These are phyloP conservation scores for Fratercula arctica DNA, from an alignment of 2,797 vertebrate species.

Conservation along the genomic window DNA sequence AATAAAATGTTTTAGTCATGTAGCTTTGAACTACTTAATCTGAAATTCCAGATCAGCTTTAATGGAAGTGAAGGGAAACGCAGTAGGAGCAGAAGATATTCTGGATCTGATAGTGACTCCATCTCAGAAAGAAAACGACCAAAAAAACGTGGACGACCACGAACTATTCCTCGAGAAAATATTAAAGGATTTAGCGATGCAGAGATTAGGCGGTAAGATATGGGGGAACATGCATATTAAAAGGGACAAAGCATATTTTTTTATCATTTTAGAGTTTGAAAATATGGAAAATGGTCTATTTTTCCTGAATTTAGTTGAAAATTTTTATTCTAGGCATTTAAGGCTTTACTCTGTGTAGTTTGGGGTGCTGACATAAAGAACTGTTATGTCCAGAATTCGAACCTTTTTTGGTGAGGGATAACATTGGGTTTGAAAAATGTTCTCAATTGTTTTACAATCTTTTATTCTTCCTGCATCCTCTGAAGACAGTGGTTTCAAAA, in stretches of 20 bases:
- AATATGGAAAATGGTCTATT: not conserved
- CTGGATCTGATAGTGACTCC: slow-evolving; percentile 95
- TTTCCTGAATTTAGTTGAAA: not conserved
- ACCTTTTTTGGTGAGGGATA: not conserved
- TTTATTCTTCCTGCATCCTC: not conserved
- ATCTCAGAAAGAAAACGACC: slow-evolving; percentile 91
- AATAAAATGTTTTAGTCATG: not conserved
- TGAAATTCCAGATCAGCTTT: slow-evolving; percentile 87
- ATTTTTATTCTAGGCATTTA: not conserved
- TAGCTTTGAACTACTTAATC: slow-evolving; percentile 2
- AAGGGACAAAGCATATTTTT: not conserved
- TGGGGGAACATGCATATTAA: not conserved
- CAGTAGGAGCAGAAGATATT: slow-evolving; percentile 92
- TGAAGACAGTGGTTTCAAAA: not conserved
- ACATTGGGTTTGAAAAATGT: not conserved
- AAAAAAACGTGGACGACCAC: slow-evolving; percentile 94
- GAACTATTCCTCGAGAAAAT: slow-evolving; percentile 96
- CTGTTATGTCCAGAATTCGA: not conserved
- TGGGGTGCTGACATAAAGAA: not conserved
- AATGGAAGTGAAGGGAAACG: slow-evolving; percentile 89
- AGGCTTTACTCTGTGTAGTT: not conserved
- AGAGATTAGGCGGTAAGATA: slow-evolving; percentile 90
- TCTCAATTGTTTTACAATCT: not conserved
- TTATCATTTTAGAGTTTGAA: not conserved
- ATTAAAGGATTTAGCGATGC: slow-evolving; percentile 97